A percentile compares a stretch with the other conserved stretches of the same genome.
Evolutionary conservation across 2,888 invertebrate genomes (phyloP).

Genomic region (Pantelozetes paolii): DNA sequence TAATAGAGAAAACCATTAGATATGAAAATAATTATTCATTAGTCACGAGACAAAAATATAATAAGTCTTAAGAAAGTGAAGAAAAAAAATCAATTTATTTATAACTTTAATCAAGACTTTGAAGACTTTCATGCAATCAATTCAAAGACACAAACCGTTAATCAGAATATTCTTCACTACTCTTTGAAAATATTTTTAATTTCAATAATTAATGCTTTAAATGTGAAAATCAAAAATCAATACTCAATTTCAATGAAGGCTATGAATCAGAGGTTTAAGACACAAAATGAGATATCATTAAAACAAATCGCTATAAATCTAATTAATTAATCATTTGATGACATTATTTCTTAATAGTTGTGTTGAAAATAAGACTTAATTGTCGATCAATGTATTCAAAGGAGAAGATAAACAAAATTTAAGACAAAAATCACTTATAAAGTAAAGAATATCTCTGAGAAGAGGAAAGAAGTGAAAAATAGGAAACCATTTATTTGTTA

Average conservation of each 20-base stretch:
- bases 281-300: background rate
- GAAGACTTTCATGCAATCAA: too few species aligned
- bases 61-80: background rate
- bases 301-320: constrained; percentile 5
- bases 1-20: background rate
- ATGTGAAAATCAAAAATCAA: too few species aligned
- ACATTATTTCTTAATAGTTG: constrained; percentile 7
- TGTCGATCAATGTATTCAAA: constrained; percentile 10
- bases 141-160: too few species aligned
- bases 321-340: constrained; percentile 26
- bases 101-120: too few species aligned
- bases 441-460: background rate
- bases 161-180: too few species aligned
- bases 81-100: too few species aligned
- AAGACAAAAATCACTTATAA: background rate
- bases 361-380: constrained; percentile 10
- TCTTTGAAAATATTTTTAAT: too few species aligned
- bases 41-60: background rate
- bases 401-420: background rate
- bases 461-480: background rate
- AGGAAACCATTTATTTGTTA: constrained; percentile 1
- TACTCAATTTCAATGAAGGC: too few species aligned
- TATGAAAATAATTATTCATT: background rate
- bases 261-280: background rate
- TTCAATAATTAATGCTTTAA: too few species aligned